Percentiles rank a stretch among this genome's conserved stretches.
phyloP scores from a whole-genome alignment of 2,797 vertebrate species.

The Chelon labrosus region DNA sequence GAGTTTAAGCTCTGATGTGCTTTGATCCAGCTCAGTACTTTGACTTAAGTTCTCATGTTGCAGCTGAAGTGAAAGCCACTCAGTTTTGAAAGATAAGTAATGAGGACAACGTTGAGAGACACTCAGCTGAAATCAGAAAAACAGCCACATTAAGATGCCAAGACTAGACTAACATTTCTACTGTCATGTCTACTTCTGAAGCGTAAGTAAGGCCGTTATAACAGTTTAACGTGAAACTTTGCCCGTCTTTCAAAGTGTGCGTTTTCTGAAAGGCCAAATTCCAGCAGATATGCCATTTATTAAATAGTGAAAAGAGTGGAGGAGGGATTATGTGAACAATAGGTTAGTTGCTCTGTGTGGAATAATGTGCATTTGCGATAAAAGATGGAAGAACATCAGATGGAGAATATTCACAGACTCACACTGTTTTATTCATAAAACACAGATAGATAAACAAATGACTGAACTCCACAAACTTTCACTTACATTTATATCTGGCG shows the following conservation, averaged over 20 bases:
- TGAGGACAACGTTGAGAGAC: conserved; percentile 31
- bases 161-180: not conserved
- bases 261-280: not conserved
- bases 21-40: conserved; percentile 58
- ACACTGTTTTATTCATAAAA: not conserved
- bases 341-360: conserved; percentile 9
- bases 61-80: conserved; percentile 35
- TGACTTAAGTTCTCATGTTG: conserved; percentile 43
- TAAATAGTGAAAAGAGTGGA: not conserved
- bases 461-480: conserved; percentile 20
- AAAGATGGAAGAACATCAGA: conserved; percentile 15
- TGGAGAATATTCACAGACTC: conserved; percentile 13
- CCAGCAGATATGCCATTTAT: conserved; percentile 6
- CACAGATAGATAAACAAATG: conserved; percentile 17
- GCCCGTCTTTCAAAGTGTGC: not conserved
- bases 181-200: conserved; percentile 8
- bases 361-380: conserved; percentile 18
- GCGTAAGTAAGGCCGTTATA: conserved; percentile 2
- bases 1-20: conserved; percentile 39
- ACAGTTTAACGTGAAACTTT: conserved; percentile 5
- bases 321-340: not conserved
- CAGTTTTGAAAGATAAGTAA: conserved; percentile 42
- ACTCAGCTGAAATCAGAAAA: conserved; percentile 1
- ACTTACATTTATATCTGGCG: conserved; percentile 27
- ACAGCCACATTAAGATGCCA: not conserved